Base-by-base conservation (phyloP, 2,888 invertebrate species). In the Noctua fimbriata region DNA sequence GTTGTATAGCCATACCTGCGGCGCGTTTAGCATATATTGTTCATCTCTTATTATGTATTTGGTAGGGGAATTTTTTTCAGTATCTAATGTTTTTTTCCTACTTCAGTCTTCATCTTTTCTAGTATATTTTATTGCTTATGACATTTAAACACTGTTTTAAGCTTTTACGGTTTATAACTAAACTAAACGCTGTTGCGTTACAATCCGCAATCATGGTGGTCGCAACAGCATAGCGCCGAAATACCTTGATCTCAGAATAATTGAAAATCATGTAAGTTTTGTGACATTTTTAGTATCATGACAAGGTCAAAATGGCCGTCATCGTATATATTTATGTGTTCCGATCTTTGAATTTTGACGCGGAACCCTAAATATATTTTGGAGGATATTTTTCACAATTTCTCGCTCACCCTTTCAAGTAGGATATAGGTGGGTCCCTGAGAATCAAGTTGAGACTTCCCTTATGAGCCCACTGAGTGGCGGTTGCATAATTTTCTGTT, bases 361-460 rank as follows among this genome's bases (percentile, higher is more conserved):
- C 18, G 9, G n/a, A 52, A 69, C 16, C 47, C 28, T 28, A 36
- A 85, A 71, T 49, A 69, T 70, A 1, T 9, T 55, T 36, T 44
- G 4, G 9, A 14, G 16, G 18, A 71, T 52, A 72, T 76, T 82
- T 75, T 63, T 28, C n/a, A 47, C 63, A 76, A 55, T 78, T 72
- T 73, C 47, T 66, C 21, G 47, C 55, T 10, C 52, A 69, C 79
- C 69, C 72, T 75, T 83, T 79, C 47, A 87, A 87, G 85, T 65
- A 58, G 76, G 58, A 66, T 63, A 44, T 73, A 47, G 69, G 63
- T 52, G 18, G 47, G 70, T 73, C 76, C 70, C 71, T 79, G 36
- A 80, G 76, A 71, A 65, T 87, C 73, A 87, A 79, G 87, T 85
- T 69, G 71, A 85, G 73, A 84, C 84, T 80, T 85, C 84, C 84